Base-by-base conservation (phyloP, 23 tunicate species). In the Oikopleura vanhoeffeni region DNA sequence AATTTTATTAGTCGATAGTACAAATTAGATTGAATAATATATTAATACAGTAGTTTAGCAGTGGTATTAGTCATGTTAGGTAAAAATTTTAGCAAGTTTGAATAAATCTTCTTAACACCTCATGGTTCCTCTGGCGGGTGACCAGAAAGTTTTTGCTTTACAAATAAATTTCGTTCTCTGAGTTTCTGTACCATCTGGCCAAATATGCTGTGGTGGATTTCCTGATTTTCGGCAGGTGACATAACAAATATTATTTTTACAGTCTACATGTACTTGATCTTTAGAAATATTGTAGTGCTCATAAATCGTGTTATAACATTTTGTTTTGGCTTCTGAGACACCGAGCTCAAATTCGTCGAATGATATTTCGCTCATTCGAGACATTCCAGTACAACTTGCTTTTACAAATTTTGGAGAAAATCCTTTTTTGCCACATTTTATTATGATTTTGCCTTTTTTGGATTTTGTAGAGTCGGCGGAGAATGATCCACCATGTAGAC, bases 371-470 rank as follows among this genome's bases (percentile, higher is more conserved):
- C 79, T 30, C 27, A 32, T 3, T 38, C 35, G 79, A 32, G 79
- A 28, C 36, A 18, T 38, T 13, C 79, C 79, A 2, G 79, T 71
- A 30, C 79, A 71, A 18, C 3, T 2, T 2, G 79, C 79, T 24
- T 24, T 32, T 18, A 71, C 79, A 13, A 13, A 18, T 30, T 71
- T 71, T 30, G 79, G 79, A 2, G 38, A 2, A 38, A 71, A 71
- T 71, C 79, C 79, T 32, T 71, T 71, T 71, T 71, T 71, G 79
- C 79, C 79, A 38, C 79, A 71, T 38, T 71, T 71, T 33, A 71
- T 32, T 38, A 32, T 2, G 3, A 71, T 71, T 71, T 71, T 71
- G 35, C 35, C 35, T 71, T 71, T 71, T 18, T 2, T 3, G 79
- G 32, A 30, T 2, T 32, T 28, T 71, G 34, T 30, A 24, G 79